These are phyloP conservation scores for Hephaestus fuliginosus DNA, from an alignment of 2,797 vertebrate species.

Conservation along the genomic window DNA sequence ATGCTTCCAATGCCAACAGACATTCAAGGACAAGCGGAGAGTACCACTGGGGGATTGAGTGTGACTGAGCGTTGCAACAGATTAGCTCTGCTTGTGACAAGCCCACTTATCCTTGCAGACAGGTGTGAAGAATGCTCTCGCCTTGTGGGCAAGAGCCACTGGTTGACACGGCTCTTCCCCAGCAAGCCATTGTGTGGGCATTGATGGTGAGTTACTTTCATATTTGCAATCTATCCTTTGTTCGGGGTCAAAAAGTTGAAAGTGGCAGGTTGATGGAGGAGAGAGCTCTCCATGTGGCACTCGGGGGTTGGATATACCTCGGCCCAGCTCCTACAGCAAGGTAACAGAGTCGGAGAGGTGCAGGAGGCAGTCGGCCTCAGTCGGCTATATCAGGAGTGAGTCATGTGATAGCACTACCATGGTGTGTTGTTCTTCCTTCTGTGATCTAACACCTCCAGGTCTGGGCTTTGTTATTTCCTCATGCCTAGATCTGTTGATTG, in stretches of 20 bases:
- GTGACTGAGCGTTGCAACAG: constrained; percentile 87
- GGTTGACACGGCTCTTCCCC: constrained; percentile 75
- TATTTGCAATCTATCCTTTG: constrained; percentile 71
- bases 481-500: constrained; percentile 80
- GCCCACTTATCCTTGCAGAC: constrained; percentile 85
- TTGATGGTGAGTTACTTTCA: constrained; percentile 71
- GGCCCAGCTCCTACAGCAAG: constrained; percentile 37
- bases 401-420: constrained; percentile 58
- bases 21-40: constrained; percentile 82
- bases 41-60: constrained; percentile 81
- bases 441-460: constrained; percentile 68
- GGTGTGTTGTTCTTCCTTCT: constrained; percentile 45
- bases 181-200: constrained; percentile 48
- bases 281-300: constrained; percentile 40
- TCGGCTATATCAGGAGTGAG: constrained; percentile 37
- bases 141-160: constrained; percentile 81
- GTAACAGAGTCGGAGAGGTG: constrained; percentile 50
- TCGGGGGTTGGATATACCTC: constrained; percentile 45
- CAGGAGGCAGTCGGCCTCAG: constrained; percentile 35
- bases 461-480: constrained; percentile 73
- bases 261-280: constrained; percentile 59
- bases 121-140: constrained; percentile 87
- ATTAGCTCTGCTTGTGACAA: constrained; percentile 85
- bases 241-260: constrained; percentile 73
- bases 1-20: constrained; percentile 77